A percentile compares a stretch with the other conserved stretches of the same genome.
These are phyloP conservation scores for Hyperoplus lanceolatus DNA, from an alignment of 2,797 vertebrate species.

Conservation along the genomic window DNA sequence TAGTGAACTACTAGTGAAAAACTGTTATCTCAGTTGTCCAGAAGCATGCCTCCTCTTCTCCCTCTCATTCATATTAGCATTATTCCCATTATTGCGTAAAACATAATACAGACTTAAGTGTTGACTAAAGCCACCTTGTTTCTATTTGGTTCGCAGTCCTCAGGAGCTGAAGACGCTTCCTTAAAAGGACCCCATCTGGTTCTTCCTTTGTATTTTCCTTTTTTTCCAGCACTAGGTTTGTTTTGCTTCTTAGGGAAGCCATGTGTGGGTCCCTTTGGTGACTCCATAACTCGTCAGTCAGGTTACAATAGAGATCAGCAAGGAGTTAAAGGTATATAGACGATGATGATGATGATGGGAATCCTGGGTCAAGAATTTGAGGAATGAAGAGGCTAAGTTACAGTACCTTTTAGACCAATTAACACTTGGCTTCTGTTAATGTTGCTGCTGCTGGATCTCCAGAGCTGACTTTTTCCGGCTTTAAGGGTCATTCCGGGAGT, in stretches of 20 bases:
- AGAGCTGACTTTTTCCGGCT: conserved; percentile 23
- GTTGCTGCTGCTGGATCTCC: conserved; percentile 28
- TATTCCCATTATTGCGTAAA: conserved; percentile 17
- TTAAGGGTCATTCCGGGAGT: conserved; percentile 23
- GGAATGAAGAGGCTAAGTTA: conserved; percentile 51
- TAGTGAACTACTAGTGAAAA: background rate
- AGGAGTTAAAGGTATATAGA: conserved; percentile 49
- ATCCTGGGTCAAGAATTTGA: conserved; percentile 56
- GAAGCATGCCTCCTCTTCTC: background rate
- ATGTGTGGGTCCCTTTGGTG: conserved; percentile 45
- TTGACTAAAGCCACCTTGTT: conserved; percentile 45
- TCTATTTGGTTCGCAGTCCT: conserved; percentile 38
- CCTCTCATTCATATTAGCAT: background rate
- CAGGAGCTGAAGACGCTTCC: conserved; percentile 57
- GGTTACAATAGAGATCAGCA: conserved; percentile 40
- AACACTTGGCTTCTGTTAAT: conserved; percentile 18
- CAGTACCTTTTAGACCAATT: conserved; percentile 22
- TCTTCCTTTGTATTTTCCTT: conserved; percentile 23
- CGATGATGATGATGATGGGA: conserved; percentile 16
- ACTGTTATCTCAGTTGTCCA: background rate
- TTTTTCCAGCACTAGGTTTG: conserved; percentile 31
- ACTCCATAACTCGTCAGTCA: conserved; percentile 53
- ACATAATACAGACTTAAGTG: conserved; percentile 21
- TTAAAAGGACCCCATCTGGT: conserved; percentile 75
- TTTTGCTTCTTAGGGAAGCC: conserved; percentile 52